Evolutionary conservation across 1,140 invertebrate genomes (phyloP).

Genomic region (Drosophila micromelanica): DNA sequence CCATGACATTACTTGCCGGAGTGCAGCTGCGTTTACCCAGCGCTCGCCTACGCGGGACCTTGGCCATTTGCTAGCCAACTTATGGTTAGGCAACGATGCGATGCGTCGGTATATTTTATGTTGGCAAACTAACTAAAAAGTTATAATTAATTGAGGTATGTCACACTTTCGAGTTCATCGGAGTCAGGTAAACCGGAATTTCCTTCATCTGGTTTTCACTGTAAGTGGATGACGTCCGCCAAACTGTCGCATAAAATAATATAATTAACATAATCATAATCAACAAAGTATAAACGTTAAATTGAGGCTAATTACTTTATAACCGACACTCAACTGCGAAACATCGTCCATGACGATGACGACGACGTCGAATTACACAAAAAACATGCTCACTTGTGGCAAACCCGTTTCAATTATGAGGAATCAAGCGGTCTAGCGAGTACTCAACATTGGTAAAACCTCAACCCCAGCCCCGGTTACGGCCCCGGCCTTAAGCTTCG

Average conservation of each 20-base stretch:
- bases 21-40: not conserved
- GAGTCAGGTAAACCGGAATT: conserved; percentile 64
- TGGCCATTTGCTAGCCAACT: conserved; percentile 2
- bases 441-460: conserved; percentile 40
- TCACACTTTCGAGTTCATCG: conserved; percentile 77
- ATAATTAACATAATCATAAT: conserved; percentile 84
- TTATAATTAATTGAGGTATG: conserved; percentile 40
- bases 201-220: conserved; percentile 60
- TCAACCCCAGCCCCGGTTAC: conserved; percentile 8
- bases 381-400: conserved; percentile 78
- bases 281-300: conserved; percentile 83
- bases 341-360: conserved; percentile 57
- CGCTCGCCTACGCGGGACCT: conserved; percentile 12
- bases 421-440: conserved; percentile 51
- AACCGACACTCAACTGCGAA: conserved; percentile 81
- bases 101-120: conserved; percentile 7
- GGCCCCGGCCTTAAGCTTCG: not conserved
- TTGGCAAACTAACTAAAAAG: conserved; percentile 23
- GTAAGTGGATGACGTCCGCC: conserved; percentile 45
- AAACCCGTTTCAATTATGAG: conserved; percentile 79
- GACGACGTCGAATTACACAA: conserved; percentile 46
- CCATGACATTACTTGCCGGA: not conserved
- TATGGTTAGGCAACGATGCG: conserved; percentile 5
- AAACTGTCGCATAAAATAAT: conserved; percentile 76
- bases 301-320: conserved; percentile 83